phyloP scores from a whole-genome alignment of 1,140 invertebrate genomes.

The Pomacea maculata region DNA sequence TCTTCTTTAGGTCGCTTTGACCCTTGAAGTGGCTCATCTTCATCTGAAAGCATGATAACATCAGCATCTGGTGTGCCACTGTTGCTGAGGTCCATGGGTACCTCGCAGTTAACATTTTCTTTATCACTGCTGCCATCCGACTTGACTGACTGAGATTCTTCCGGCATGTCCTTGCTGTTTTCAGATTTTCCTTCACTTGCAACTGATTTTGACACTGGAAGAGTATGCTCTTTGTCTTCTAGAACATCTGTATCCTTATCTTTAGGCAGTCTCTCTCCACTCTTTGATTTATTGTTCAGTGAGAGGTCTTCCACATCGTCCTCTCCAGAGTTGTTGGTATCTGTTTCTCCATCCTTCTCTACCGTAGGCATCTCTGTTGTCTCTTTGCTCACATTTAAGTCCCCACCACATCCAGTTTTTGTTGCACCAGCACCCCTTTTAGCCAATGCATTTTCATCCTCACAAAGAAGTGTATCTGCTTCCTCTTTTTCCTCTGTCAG shows the following conservation, averaged over 20 bases:
- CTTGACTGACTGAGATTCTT: constrained; percentile 21
- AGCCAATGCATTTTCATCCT: not conserved
- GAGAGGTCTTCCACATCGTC: not conserved
- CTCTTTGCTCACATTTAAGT: not conserved
- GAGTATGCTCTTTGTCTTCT: not conserved
- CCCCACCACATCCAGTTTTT: not conserved
- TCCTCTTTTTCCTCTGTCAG: not conserved
- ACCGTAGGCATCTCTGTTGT: not conserved
- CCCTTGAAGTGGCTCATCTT: constrained; percentile 33
- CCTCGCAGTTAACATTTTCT: constrained; percentile 37
- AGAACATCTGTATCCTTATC: not conserved
- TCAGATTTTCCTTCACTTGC: not conserved
- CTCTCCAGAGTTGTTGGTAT: not conserved
- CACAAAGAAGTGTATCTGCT: not conserved
- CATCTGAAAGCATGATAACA: constrained; percentile 54
- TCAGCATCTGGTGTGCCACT: constrained; percentile 31
- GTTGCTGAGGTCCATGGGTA: constrained; percentile 20
- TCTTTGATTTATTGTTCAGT: not conserved
- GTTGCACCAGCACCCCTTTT: not conserved
- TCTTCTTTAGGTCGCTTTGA: constrained; percentile 28
- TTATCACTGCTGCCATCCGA: constrained; percentile 42
- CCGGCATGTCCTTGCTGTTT: constrained; percentile 1
- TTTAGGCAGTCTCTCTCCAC: not conserved
- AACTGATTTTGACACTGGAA: not conserved
- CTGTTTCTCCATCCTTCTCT: not conserved